Evolutionary conservation across 2,888 invertebrate species (phyloP), one percentile per base, ranked within the genome.

Genomic region (Atethmia centrago): DNA sequence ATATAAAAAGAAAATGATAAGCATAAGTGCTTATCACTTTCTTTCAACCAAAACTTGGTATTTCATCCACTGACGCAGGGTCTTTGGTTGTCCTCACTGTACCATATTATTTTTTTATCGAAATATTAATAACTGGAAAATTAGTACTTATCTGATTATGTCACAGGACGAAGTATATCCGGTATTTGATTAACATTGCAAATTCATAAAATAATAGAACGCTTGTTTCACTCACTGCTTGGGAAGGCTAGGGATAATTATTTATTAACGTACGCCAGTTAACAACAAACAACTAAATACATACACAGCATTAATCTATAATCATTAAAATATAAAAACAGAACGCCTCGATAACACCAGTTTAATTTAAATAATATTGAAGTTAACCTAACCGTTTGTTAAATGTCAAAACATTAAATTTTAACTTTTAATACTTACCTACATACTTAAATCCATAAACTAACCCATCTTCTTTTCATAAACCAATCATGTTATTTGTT

Each of bases 371-470:
- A 40, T 66, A 51, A 19, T 51, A 51, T 66, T 25, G 40, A 40
- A 40, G 2, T 16, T n/a, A 45, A n/a, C 16, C 3, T 10, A 21
- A 21, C 12, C 1, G 19, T 25, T 63, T 12, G 12, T 31, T 19
- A 12, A 61, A 67, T 68, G 45, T 36, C 25, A 65, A 49, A 40
- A 25, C 61, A 25, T n/a, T n/a, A n/a, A n/a, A n/a, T n/a, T n/a
- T n/a, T 16, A 9, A 1, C 0, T 59, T n/a, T 14, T 21, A 21
- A 58, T 31, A 31, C 31, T 31, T 31, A 31, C 21, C 21, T 31
- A 56, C 21, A 3, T 16, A 55, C n/a, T 2, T 16, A 12, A 16
- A 31, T 42, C 49, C 16, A 28, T 0, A 2, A 47, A 36, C 25
- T 19, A 47, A 1, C 47, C 21, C 42, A 36, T 28, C n/a, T 16